A percentile compares a stretch with the other conserved stretches of the same genome.
Evolutionary conservation across 2,888 invertebrate genomes (phyloP).

Genomic region (Drosophila algonquin): DNA sequence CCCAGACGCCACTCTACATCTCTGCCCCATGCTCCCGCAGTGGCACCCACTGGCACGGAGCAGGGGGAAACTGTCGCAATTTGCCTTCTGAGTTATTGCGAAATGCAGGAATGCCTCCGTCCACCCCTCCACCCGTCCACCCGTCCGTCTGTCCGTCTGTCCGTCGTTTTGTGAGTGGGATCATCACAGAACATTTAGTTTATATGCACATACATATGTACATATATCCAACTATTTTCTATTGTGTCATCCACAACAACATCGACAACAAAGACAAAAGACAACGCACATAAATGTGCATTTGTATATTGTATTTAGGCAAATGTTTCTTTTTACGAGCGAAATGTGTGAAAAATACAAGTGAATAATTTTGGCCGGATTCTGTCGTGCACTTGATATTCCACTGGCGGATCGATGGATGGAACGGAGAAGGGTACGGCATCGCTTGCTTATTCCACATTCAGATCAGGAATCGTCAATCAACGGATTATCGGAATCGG

Average conservation of each 20-base stretch:
- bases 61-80: conserved; percentile 64
- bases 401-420: background rate
- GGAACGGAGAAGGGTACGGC: background rate
- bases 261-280: conserved; percentile 1
- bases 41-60: background rate
- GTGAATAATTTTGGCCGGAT: background rate
- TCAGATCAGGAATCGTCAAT: background rate
- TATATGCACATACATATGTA: background rate
- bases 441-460: background rate
- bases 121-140: background rate
- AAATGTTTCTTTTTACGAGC: conserved; percentile 12
- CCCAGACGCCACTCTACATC: too few species aligned
- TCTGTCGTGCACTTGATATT: background rate
- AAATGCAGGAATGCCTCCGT: conserved; percentile 56
- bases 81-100: conserved; percentile 65
- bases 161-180: conserved; percentile 36
- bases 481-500: background rate
- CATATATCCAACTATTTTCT: conserved; percentile 20
- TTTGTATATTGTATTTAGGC: conserved; percentile 39
- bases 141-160: background rate
- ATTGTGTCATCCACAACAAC: conserved; percentile 57
- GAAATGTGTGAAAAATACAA: conserved; percentile 9
- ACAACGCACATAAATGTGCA: conserved; percentile 29
- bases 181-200: background rate
- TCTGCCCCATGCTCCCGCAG: too few species aligned